Evolutionary conservation across 1,140 invertebrate genomes (phyloP), one percentile per base, ranked within the genome.

Genomic region (Cydia fagiglandana): DNA sequence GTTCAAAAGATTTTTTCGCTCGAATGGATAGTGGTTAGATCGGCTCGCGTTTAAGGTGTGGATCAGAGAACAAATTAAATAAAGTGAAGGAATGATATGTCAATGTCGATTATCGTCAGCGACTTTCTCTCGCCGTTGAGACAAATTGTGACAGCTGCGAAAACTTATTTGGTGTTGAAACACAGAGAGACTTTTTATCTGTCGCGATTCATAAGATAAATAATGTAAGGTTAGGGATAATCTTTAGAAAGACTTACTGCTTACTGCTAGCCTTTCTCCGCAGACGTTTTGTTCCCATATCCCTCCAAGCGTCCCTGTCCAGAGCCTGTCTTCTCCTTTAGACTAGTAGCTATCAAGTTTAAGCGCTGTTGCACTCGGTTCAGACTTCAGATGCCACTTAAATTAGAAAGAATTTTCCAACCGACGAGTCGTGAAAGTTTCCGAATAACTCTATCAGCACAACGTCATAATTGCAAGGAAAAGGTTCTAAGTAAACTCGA

Each of bases 21-120:
- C 28, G 34, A 41, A 70, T 70, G 38, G 34, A 70, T 70, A 70
- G 66, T 70, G 66, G 15, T 41, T 24, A 61, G 56, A 70, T 70
- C 28, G 64, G 17, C 66, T 28, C 15, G 15, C 34, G 66, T 70
- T 70, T 45, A 70, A 70, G 66, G 34, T 1, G 30, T n/a, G 38
- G 66, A 70, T 70, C 66, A 70, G 34, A 41, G n/a, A n/a, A 10
- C 38, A 70, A 70, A 70, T 70, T 70, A 70, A 70, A 70, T 70
- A 70, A 70, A 70, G 66, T 12, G 34, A 38, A 38, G 66, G 34
- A 34, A 38, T 38, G 66, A 70, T 13, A 70, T 24, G 66, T 70
- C 66, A 70, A 70, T 38, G 15, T 41, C 66, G 66, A 70, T 70
- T 70, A 70, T 24, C 66, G 66, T 41, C 66, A 24, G n/a, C 28